Evolutionary conservation across 30 jellyfish, hydroid and myxozoan species (phyloP).

Genomic region (Hydra vulgaris): DNA sequence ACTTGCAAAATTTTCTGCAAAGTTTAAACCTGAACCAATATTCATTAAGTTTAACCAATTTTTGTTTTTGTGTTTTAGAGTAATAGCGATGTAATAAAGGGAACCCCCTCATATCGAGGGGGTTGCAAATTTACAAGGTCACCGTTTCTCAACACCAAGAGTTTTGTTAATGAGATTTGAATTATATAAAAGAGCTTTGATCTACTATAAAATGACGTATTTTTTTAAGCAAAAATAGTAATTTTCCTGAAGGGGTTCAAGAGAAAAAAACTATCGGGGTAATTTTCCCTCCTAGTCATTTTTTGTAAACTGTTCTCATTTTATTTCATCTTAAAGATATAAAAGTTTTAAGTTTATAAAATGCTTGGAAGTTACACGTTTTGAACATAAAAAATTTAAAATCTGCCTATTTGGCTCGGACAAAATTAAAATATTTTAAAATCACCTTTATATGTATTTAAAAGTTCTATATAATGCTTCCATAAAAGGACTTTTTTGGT

Average conservation of each 20-base stretch:
- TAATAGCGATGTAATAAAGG: background rate
- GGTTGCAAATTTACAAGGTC: background rate
- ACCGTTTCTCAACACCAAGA: background rate
- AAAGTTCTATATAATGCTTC: background rate
- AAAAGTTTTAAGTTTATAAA: background rate
- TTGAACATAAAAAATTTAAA: background rate
- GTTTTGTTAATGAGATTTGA: background rate
- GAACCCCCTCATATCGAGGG: background rate
- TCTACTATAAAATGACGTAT: background rate
- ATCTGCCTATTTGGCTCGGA: background rate
- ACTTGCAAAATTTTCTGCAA: background rate
- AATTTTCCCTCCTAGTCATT: background rate
- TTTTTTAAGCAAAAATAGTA: background rate
- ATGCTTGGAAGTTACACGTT: background rate
- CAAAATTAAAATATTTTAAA: constrained; percentile 12
- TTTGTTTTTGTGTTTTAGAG: background rate
- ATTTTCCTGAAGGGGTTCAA: background rate
- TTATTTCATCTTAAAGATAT: background rate
- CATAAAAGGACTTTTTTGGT: background rate
- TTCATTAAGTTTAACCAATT: background rate
- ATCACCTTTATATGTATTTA: background rate
- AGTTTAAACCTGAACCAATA: background rate
- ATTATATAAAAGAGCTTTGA: background rate
- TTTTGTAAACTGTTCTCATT: background rate
- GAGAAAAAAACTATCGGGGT: background rate